Percentiles rank a stretch among this genome's conserved stretches.
Evolutionary conservation across 2,797 vertebrate species (phyloP).

Genomic region (Craterocephalus amniculus): DNA sequence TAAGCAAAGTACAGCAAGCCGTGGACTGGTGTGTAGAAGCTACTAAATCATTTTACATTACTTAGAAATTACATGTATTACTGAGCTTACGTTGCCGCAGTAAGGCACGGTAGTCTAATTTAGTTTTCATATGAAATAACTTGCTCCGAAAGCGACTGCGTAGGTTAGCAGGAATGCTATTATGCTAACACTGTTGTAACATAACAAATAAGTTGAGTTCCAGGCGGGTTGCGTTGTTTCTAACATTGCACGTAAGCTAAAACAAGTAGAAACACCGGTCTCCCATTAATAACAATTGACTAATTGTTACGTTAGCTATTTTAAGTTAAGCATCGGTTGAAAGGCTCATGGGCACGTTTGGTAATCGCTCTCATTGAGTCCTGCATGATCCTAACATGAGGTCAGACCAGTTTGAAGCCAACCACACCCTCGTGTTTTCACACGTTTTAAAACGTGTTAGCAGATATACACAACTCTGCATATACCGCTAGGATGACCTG

Average conservation of each 20-base stretch:
- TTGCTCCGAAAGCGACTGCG: neutral
- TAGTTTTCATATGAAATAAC: rapidly evolving
- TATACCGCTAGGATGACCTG: too few species aligned
- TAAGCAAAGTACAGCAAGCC: slow-evolving; percentile 1
- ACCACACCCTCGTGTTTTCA: slow-evolving; percentile 11
- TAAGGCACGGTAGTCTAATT: rapidly evolving
- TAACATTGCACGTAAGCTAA: neutral
- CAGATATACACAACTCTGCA: neutral
- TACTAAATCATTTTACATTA: rapidly evolving
- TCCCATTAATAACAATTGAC: neutral
- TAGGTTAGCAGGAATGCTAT: slow-evolving; percentile 30
- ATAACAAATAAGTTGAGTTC: neutral
- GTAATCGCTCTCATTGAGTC: neutral
- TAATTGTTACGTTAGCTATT: too few species aligned
- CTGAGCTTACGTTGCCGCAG: rapidly evolving
- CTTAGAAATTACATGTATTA: neutral
- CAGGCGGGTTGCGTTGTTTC: neutral
- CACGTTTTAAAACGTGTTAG: neutral
- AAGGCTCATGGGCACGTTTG: too few species aligned
- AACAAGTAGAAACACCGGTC: neutral
- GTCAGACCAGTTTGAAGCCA: neutral
- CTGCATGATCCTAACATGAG: neutral
- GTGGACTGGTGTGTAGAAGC: neutral
- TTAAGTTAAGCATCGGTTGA: neutral
- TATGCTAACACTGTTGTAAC: slow-evolving; percentile 31